Evolutionary conservation across 2,888 invertebrate species (phyloP).

Genomic region (Sarcophaga carnaria): DNA sequence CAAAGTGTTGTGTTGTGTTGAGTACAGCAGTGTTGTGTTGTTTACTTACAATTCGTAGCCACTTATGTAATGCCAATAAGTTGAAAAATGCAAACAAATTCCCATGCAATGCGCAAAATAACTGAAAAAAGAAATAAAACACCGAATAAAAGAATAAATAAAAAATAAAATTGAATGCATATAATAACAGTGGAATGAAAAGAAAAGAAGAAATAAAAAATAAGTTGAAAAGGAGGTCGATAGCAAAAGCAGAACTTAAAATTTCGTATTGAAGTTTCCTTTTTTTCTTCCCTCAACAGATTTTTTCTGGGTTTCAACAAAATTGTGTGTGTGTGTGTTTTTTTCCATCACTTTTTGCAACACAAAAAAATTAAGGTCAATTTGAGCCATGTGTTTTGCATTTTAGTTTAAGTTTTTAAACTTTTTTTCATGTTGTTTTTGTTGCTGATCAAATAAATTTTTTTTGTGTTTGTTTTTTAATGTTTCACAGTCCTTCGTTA

Average conservation of each 20-base stretch:
- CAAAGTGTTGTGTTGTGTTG: background rate
- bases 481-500: conserved; percentile 2
- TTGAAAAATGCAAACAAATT: conserved; percentile 65
- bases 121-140: conserved; percentile 13
- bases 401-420: conserved; percentile 54
- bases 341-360: conserved; percentile 22
- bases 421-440: conserved; percentile 17
- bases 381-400: conserved; percentile 68
- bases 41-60: conserved; percentile 60
- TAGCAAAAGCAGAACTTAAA: conserved; percentile 53
- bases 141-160: conserved; percentile 31
- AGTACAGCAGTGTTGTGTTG: background rate
- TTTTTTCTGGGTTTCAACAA: background rate
- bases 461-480: conserved; percentile 39
- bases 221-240: conserved; percentile 40
- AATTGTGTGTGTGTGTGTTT: too few relatives aligned
- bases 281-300: background rate
- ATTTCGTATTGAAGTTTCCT: conserved; percentile 61
- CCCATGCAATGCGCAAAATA: conserved; percentile 65
- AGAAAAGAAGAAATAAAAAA: conserved; percentile 35
- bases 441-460: conserved; percentile 16
- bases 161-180: conserved; percentile 37
- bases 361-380: conserved; percentile 63
- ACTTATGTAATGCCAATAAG: conserved; percentile 65
- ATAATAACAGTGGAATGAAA: conserved; percentile 24